phyloP scores from a whole-genome alignment of 1,140 invertebrate genomes.

The Tribolium madens region DNA sequence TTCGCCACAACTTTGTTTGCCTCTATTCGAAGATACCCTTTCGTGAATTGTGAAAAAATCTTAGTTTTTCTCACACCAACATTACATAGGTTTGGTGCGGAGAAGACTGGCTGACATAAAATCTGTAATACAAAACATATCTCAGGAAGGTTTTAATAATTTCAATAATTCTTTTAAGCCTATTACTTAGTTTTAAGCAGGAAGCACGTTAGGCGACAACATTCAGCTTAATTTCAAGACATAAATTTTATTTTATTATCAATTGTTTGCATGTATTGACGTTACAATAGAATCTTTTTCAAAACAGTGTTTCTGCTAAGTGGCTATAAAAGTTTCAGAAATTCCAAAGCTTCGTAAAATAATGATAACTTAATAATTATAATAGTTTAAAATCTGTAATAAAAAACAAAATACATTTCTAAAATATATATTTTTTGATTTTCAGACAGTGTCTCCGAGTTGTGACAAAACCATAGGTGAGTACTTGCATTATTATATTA shows the following conservation, averaged over 20 bases:
- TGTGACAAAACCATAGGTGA: too few relatives aligned
- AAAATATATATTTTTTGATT: too few relatives aligned
- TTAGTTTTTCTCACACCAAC: slow-evolving; percentile 16
- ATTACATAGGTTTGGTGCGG: slow-evolving; percentile 10
- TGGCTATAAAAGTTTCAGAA: too few relatives aligned
- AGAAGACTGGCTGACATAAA: slow-evolving; percentile 39
- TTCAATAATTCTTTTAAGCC: background rate
- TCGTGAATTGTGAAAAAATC: slow-evolving; percentile 37
- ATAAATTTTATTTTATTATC: slow-evolving; percentile 15
- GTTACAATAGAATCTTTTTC: background rate
- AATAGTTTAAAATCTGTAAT: too few relatives aligned
- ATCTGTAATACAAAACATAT: slow-evolving; percentile 43
- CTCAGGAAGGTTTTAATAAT: background rate
- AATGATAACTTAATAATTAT: too few relatives aligned
- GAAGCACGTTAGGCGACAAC: background rate
- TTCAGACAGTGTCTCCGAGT: too few relatives aligned
- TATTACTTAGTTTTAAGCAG: too few relatives aligned
- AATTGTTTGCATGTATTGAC: slow-evolving; percentile 4
- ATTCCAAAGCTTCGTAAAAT: too few relatives aligned
- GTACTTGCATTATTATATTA: too few relatives aligned
- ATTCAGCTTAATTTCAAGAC: slow-evolving; percentile 3
- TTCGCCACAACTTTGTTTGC: slow-evolving; percentile 37
- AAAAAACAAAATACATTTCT: too few relatives aligned
- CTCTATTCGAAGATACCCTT: slow-evolving; percentile 43
- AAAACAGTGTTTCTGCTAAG: too few relatives aligned